Base-by-base conservation (phyloP, 2,797 vertebrate genomes). In the Anolis apletophallus region DNA sequence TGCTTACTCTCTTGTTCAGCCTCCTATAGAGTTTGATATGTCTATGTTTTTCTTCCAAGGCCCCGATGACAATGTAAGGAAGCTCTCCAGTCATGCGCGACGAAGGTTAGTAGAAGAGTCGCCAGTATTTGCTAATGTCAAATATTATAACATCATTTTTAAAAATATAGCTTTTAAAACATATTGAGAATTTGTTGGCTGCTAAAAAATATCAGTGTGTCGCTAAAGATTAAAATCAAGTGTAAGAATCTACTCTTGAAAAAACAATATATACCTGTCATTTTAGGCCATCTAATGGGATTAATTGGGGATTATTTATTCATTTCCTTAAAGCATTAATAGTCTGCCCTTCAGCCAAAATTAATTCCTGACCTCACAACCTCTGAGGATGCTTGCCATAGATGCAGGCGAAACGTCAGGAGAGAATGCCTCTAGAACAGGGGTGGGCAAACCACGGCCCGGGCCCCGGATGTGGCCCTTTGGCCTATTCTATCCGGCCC, bases 21-120 rank as follows among this genome's bases (percentile, higher is more conserved):
- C 0, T 9, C 64, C 3, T 1, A 5, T 26, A 1, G 23, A 12
- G 57, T 69, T 84, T 29, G 59, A 61, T n/a, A 4, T 14, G 1
- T 83, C 1, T 69, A 5, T 64, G 8, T 78, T 16, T 34, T 73
- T 61, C 40, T 69, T 12, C 14, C 11, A 86, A 98, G 94, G 17
- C 55, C 72, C 19, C 54, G 97, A 97, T 26, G 96, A 95, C 11
- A 91, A 91, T 3, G 94, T 9, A 69, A 98, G 97, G 94, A 97
- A 97, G 71, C 94, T 98, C 29, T 99, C 98, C 61, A 98, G 98
- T 80, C 97, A 97, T 94, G 96, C 91, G 69, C 96, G 97, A 73
- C 98, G 97, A 95, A 98, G 98, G 98, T 98, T 93, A 96, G 95
- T 55, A 32, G 1, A 3, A 3, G 0, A 54, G 5, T 64, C 17